A percentile compares a stretch with the other conserved stretches of the same genome.
These are phyloP conservation scores for Ptilodon capucinus DNA, from an alignment of 2,888 invertebrate species.

Conservation along the genomic window DNA sequence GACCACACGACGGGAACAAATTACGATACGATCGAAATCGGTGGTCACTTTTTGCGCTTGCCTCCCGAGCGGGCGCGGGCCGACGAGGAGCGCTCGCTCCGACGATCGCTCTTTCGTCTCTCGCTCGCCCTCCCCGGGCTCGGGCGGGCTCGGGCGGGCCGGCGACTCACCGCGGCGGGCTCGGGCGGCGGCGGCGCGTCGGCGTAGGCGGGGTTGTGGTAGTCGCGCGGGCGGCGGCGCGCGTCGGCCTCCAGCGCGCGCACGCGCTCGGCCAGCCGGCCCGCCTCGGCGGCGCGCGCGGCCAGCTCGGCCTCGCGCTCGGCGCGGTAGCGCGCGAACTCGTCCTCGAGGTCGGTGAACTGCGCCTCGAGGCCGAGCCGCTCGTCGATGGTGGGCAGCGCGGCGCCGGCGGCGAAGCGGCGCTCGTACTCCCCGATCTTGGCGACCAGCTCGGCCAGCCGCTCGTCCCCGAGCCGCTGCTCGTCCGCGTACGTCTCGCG, in stretches of 20 bases:
- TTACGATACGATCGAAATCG: not conserved
- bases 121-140: not conserved
- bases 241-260: constrained; percentile 15
- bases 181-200: not conserved
- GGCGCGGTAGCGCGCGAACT: constrained; percentile 29
- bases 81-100: constrained; percentile 14
- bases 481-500: constrained; percentile 88
- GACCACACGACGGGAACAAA: not conserved
- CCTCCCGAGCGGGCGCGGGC: not conserved
- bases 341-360: constrained; percentile 56
- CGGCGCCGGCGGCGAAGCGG: constrained; percentile 77
- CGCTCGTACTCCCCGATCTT: constrained; percentile 93
- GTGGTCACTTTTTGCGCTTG: not conserved
- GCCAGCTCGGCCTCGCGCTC: constrained; percentile 26
- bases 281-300: constrained; percentile 73
- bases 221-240: constrained; percentile 16
- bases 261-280: constrained; percentile 20
- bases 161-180: not conserved
- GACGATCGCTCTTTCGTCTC: constrained; percentile 1
- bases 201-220: constrained; percentile 1
- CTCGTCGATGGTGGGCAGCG: constrained; percentile 90
- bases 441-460: constrained; percentile 87
- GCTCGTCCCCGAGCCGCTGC: constrained; percentile 89
- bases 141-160: constrained; percentile 1
- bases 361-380: constrained; percentile 72